Conservation (phyloP, 2,797 vertebrate species). For the Avahi laniger region DNA sequence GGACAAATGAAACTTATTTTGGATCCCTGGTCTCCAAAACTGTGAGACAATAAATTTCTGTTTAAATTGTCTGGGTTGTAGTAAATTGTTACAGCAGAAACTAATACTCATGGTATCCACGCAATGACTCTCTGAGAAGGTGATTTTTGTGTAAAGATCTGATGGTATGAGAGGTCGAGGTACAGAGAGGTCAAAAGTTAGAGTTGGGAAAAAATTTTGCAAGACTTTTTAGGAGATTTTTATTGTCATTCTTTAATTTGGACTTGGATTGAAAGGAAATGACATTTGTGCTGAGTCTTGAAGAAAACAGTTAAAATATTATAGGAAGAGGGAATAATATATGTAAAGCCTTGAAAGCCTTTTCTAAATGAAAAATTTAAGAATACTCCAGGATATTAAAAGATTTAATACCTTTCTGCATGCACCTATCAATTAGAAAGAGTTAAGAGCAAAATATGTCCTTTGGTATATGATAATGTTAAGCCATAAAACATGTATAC, state of each 20-base stretch:
- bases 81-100: neutral
- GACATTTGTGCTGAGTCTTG: conserved; percentile 22
- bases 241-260: conserved; percentile 1
- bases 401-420: conserved; percentile 56
- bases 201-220: neutral
- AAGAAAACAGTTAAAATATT: conserved; percentile 58
- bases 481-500: conserved; percentile 63
- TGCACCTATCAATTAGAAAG: conserved; percentile 63
- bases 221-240: neutral
- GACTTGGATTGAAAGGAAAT: neutral
- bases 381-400: conserved; percentile 54
- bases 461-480: conserved; percentile 67
- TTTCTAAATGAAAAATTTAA: conserved; percentile 23
- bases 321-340: conserved; percentile 12
- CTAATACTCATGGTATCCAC: neutral
- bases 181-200: neutral
- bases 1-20: neutral
- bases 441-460: conserved; percentile 62
- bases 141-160: neutral
- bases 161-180: neutral
- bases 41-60: neutral
- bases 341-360: conserved; percentile 27
- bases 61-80: neutral
- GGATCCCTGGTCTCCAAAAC: fast-evolving
- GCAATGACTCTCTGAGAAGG: neutral